These are phyloP conservation scores for Platyrinchus mystaceus DNA, from an alignment of 2,797 vertebrate genomes.

Conservation along the genomic window DNA sequence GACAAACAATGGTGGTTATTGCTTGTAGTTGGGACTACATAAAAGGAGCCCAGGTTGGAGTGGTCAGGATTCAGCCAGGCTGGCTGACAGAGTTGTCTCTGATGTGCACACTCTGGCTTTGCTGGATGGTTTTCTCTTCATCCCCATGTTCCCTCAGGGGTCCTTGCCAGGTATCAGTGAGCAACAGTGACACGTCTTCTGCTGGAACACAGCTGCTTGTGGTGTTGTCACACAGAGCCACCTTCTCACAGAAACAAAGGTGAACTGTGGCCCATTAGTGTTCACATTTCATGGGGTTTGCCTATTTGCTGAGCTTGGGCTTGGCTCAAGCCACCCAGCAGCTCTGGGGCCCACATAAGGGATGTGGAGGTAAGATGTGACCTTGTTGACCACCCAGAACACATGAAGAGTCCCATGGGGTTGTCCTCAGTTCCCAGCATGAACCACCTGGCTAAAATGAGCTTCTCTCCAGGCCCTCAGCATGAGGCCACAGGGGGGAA, in stretches of 20 bases:
- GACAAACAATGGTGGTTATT: background rate
- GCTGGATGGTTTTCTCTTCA: background rate
- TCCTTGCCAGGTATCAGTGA: background rate
- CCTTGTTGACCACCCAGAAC: background rate
- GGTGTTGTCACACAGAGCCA: background rate
- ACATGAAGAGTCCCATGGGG: background rate
- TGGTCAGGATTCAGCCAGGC: background rate
- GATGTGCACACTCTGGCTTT: background rate
- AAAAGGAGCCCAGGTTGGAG: background rate
- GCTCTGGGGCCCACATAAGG: background rate
- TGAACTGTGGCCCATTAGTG: background rate
- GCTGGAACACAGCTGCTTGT: background rate
- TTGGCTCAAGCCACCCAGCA: background rate
- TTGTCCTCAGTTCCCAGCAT: background rate
- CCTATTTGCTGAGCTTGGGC: background rate
- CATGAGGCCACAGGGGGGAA: background rate
- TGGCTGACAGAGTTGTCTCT: background rate
- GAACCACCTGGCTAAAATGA: background rate
- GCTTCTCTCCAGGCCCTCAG: background rate
- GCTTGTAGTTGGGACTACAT: background rate
- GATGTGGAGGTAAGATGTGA: background rate
- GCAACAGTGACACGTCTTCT: background rate
- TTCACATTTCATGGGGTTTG: background rate
- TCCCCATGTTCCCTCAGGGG: accelerated
- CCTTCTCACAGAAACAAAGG: background rate